A percentile compares a stretch with the other conserved stretches of the same genome.
Evolutionary conservation across 2,797 vertebrate genomes (phyloP).

Genomic region (Phrynocephalus forsythii): DNA sequence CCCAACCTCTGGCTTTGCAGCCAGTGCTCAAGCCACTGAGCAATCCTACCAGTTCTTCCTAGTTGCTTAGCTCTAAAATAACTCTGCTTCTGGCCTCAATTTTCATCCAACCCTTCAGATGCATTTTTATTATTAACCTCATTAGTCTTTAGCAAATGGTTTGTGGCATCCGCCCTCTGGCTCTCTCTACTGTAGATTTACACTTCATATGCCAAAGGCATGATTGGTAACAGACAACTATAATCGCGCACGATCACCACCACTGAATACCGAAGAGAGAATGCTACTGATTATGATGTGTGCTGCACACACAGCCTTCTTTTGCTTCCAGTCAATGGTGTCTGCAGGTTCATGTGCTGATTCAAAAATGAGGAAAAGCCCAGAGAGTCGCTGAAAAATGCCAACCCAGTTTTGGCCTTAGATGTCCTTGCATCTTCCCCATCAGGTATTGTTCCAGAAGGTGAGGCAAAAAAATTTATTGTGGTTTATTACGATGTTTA

Average conservation of each 20-base stretch:
- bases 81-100: conserved; percentile 8
- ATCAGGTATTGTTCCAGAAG: neutral
- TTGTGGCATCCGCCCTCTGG: neutral
- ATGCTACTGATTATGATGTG: neutral
- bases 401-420: too few relatives aligned
- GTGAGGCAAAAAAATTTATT: neutral
- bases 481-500: too few relatives aligned
- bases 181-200: neutral
- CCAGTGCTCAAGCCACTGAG: too few relatives aligned
- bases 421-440: neutral
- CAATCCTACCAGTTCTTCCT: neutral
- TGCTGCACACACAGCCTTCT: neutral
- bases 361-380: neutral
- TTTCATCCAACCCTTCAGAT: neutral
- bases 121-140: conserved; percentile 10
- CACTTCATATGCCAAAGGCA: neutral
- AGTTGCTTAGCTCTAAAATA: conserved; percentile 5
- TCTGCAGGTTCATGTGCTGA: neutral
- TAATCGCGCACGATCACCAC: neutral
- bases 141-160: neutral
- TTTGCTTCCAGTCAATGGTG: neutral
- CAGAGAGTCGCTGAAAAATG: neutral
- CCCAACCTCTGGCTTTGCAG: too few relatives aligned
- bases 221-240: neutral
- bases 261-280: neutral